A percentile compares a stretch with the other conserved stretches of the same genome.
These are phyloP conservation scores for Philhelius pedissequus DNA, from an alignment of 2,888 invertebrate species.

Conservation along the genomic window DNA sequence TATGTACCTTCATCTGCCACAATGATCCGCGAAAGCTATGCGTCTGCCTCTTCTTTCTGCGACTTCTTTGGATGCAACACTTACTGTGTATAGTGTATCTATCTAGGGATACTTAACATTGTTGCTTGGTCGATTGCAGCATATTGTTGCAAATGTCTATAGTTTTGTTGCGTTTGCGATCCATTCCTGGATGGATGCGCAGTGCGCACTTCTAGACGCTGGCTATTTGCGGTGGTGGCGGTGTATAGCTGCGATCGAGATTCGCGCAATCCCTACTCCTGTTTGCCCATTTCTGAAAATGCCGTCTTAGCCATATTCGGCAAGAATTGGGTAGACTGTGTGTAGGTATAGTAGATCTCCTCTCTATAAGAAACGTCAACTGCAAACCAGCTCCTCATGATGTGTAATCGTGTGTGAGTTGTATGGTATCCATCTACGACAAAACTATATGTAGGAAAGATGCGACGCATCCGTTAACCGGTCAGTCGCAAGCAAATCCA, in stretches of 20 bases:
- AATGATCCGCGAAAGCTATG: conserved; percentile 42
- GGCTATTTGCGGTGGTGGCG: neutral
- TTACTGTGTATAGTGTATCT: conserved; percentile 2
- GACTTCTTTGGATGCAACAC: neutral
- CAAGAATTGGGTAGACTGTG: conserved; percentile 59
- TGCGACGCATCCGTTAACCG: conserved; percentile 66
- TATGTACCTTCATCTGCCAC: conserved; percentile 55
- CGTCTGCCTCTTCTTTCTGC: neutral
- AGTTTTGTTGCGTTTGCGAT: conserved; percentile 51
- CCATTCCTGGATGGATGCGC: conserved; percentile 9
- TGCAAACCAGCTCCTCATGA: neutral
- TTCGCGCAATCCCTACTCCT: conserved; percentile 64
- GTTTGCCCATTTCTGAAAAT: conserved; percentile 67
- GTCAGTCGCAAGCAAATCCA: conserved; percentile 58
- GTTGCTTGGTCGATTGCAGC: conserved; percentile 28
- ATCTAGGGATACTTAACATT: conserved; percentile 17
- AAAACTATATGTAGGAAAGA: neutral
- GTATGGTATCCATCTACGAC: neutral
- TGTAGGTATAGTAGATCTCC: conserved; percentile 17
- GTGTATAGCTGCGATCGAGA: conserved; percentile 8
- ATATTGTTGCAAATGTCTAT: conserved; percentile 38
- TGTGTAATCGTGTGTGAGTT: neutral
- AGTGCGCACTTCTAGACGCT: neutral
- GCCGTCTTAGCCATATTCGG: conserved; percentile 61
- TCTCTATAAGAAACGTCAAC: conserved; percentile 23